Evolutionary conservation across 2,113 vertebrate species (phyloP).

Genomic region (Noturus placidus): DNA sequence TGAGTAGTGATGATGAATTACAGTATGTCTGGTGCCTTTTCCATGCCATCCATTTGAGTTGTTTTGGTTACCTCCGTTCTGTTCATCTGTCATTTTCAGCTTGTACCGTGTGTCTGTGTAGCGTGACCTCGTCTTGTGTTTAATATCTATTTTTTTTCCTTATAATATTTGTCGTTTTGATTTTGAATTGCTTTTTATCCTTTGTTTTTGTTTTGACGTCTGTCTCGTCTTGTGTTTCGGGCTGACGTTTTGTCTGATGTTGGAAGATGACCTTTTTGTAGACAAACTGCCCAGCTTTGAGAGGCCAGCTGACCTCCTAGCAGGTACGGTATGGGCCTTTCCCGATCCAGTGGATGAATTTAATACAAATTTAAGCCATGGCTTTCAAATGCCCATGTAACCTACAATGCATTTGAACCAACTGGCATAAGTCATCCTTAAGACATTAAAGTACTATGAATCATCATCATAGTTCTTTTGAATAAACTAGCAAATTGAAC

Average conservation of each 20-base stretch:
- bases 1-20: neutral
- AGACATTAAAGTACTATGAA: neutral
- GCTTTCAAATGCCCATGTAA: slow-evolving; percentile 62
- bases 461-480: neutral
- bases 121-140: slow-evolving; percentile 35
- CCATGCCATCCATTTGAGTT: slow-evolving; percentile 9
- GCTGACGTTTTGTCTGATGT: slow-evolving; percentile 75
- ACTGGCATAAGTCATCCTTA: slow-evolving; percentile 36
- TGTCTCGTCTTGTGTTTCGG: slow-evolving; percentile 68
- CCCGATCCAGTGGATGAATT: slow-evolving; percentile 40
- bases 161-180: slow-evolving; percentile 51
- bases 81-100: slow-evolving; percentile 22
- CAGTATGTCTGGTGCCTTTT: slow-evolving; percentile 14
- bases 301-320: slow-evolving; percentile 81
- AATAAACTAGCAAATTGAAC: slow-evolving; percentile 18
- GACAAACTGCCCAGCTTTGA: slow-evolving; percentile 88
- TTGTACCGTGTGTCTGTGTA: slow-evolving; percentile 24
- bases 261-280: slow-evolving; percentile 89
- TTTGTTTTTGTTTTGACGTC: slow-evolving; percentile 63
- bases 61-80: slow-evolving; percentile 11
- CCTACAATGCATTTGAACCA: slow-evolving; percentile 47
- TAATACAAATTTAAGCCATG: slow-evolving; percentile 56
- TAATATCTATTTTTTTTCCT: slow-evolving; percentile 41
- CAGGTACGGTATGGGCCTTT: slow-evolving; percentile 79
- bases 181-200: slow-evolving; percentile 58